Evolutionary conservation across 2,113 vertebrate species (phyloP).

Genomic region (Cisticola juncidis): DNA sequence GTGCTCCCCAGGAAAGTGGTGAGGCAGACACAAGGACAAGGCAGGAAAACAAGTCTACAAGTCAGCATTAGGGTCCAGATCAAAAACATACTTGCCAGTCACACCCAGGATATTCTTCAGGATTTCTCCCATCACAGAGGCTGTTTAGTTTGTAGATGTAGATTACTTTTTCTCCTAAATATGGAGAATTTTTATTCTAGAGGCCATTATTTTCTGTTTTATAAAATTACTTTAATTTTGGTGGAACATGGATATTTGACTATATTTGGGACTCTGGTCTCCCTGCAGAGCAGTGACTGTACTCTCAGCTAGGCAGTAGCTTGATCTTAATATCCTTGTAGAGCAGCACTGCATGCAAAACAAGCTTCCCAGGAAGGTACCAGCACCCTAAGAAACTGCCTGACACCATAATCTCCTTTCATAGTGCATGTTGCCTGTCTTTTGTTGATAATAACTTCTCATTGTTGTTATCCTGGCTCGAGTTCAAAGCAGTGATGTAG

Average conservation of each 20-base stretch:
- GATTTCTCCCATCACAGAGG: neutral
- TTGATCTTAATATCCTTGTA: neutral
- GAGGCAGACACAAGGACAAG: neutral
- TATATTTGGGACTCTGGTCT: neutral
- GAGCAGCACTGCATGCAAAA: neutral
- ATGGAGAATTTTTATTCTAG: neutral
- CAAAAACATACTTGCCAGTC: fast-evolving
- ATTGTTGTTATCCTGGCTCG: neutral
- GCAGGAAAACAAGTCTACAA: neutral
- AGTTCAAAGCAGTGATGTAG: neutral
- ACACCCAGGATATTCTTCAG: neutral
- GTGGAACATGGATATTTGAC: neutral
- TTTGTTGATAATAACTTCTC: neutral
- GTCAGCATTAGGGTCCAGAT: neutral
- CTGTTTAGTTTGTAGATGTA: neutral
- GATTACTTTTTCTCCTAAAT: neutral
- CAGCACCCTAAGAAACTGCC: neutral
- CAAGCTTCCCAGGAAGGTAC: neutral
- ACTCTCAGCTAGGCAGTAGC: neutral
- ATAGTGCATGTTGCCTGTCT: neutral
- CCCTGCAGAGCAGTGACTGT: neutral
- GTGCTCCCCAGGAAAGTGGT: neutral
- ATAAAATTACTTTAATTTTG: neutral
- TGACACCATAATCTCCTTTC: neutral
- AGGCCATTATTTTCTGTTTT: neutral